Evolutionary conservation across 2,797 vertebrate genomes (phyloP).

Genomic region (Micropoecilia bifurca): DNA sequence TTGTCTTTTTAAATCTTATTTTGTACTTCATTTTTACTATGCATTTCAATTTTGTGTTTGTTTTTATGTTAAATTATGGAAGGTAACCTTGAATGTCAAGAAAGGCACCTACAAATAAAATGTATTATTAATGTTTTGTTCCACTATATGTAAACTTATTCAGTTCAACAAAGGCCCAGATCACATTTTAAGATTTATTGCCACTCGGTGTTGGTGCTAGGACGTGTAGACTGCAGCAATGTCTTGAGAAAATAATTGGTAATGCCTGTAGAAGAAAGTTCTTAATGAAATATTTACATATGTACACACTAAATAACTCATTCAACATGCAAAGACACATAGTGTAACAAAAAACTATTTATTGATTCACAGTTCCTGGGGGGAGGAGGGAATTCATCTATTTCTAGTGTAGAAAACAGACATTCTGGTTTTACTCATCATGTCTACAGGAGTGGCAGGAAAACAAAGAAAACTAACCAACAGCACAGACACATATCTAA

Average conservation of each 20-base stretch:
- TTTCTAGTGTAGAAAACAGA: slow-evolving; percentile 56
- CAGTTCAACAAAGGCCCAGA: too few relatives aligned
- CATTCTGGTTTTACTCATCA: slow-evolving; percentile 41
- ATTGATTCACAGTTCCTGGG: slow-evolving; percentile 62
- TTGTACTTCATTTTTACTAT: too few relatives aligned
- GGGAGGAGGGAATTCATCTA: slow-evolving; percentile 20
- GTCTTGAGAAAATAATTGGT: not conserved
- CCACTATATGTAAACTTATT: not conserved
- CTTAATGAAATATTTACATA: not conserved
- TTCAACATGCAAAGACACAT: slow-evolving; percentile 8
- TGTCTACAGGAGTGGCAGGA: slow-evolving; percentile 26
- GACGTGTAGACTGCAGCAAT: not conserved
- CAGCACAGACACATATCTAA: slow-evolving; percentile 51
- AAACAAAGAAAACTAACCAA: slow-evolving; percentile 42
- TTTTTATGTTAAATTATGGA: too few relatives aligned
- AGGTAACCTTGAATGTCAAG: too few relatives aligned
- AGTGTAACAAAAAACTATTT: slow-evolving; percentile 61
- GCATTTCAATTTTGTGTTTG: too few relatives aligned
- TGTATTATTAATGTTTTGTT: too few relatives aligned
- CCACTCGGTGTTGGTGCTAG: not conserved
- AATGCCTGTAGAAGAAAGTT: not conserved
- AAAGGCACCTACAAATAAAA: too few relatives aligned
- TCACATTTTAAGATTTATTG: too few relatives aligned
- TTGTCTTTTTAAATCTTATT: too few relatives aligned
- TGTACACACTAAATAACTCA: not conserved